Base-by-base conservation (phyloP, 2,888 invertebrate genomes). In the Pterostichus madidus region DNA sequence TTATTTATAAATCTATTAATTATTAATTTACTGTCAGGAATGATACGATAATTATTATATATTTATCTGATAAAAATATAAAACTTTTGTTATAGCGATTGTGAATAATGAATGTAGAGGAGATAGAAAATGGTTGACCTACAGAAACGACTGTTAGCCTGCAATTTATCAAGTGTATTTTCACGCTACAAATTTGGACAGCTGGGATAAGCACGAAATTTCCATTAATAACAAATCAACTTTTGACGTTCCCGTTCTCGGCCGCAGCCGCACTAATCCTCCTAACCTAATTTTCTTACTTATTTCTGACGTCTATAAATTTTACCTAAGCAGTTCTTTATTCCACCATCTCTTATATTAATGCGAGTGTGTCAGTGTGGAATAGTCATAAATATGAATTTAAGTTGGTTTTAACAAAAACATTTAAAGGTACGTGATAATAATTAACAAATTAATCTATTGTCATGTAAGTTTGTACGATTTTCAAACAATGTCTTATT, bases 141-240 rank as follows among this genome's bases (percentile, higher is more conserved):
- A 17, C 17, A 15, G 17, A 17, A 49, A 17, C 56, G 56, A 17
- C 24, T 56, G 56, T 56, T 56, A 56, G 56, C 11, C 61, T 7
- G 32, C 61, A 61, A 61, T 61, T 61, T 61, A 61, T 61, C 61
- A 61, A 61, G 32, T 32, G 61, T 61, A 32, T 61, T 61, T 56
- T 61, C 32, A 32, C n/a, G 61, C n/a, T 61, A 32, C 24, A 61
- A 61, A 61, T 61, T 61, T 61, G 32, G 61, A 61, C 61, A 61
- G 31, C 56, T 56, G 32, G 31, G 32, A 32, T 32, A 61, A 61
- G 61, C 61, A 32, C 61, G 61, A 32, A 56, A 61, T 32, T 32
- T 61, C 61, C 61, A 61, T 61, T 61, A 61, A 61, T 61, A 61
- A 61, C 32, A 61, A 61, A 61, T 61, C 31, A 61, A 61, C 31